Percentiles rank a stretch among this genome's conserved stretches.
Evolutionary conservation across 2,797 vertebrate species (phyloP).

Genomic region (Macropus fuliginosus): DNA sequence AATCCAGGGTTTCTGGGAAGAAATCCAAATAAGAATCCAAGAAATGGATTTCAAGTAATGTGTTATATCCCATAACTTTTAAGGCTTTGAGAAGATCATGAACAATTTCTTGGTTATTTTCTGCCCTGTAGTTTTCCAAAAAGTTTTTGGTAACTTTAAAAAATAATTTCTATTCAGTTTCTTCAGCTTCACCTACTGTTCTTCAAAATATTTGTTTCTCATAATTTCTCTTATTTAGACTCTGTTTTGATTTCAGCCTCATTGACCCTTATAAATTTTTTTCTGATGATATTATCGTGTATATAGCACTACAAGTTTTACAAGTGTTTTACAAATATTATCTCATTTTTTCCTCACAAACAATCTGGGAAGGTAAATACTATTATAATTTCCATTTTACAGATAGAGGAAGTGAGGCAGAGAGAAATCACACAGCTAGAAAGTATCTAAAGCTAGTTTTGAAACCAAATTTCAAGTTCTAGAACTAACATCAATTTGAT

Average conservation of each 20-base stretch:
- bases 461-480: background rate
- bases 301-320: background rate
- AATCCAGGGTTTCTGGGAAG: background rate
- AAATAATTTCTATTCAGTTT: background rate
- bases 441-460: background rate
- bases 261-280: background rate
- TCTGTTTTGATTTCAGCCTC: background rate
- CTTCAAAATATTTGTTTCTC: background rate
- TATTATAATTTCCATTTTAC: background rate
- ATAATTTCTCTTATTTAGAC: background rate
- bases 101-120: background rate
- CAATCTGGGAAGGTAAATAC: background rate
- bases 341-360: background rate
- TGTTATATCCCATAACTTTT: background rate
- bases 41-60: background rate
- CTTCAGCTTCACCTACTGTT: background rate
- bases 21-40: background rate
- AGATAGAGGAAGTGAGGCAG: background rate
- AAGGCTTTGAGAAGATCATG: background rate
- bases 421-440: background rate
- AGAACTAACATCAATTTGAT: background rate
- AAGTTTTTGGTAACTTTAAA: background rate
- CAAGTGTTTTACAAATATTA: background rate
- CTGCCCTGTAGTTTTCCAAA: background rate
- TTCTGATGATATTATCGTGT: background rate